Evolutionary conservation across 2,888 invertebrate genomes (phyloP), one percentile per base, ranked within the genome.

Genomic region (Drosophila prolongata): DNA sequence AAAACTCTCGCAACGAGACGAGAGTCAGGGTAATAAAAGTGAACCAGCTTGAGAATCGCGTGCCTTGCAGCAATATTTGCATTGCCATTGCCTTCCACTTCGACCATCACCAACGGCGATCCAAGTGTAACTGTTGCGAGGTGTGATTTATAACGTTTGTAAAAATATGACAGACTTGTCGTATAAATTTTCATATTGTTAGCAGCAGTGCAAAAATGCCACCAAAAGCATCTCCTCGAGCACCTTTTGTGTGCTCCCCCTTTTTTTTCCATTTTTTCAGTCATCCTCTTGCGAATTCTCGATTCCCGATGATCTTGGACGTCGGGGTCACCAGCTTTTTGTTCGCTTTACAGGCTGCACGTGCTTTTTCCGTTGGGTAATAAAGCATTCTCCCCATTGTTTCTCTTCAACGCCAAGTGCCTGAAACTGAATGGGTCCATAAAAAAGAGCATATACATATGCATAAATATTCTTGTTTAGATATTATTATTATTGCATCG

Each of bases 151-250:
- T 87, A 82, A 82, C 87, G 84, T 86, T 86, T 81, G 87, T 87
- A 87, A 87, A 87, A 87, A 86, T 87, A 87, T 87, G 87, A 87
- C 87, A 87, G 82, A 86, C 87, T 77, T 87, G 87, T 87, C 87
- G 82, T 86, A 87, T 87, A 87, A 87, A 87, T 87, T 87, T 87
- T 79, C 80, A 86, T 80, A 87, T 87, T 87, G 87, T 87, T 87
- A 87, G 84, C 84, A 30, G 40, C 54, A n/a, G 47, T 46, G 66
- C 54, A 66, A 66, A 64, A 66, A 66, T 66, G 66, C 66, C 62
- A 71, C 70, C 70, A 69, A 69, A 69, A 69, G 69, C 69, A 69
- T 69, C 62, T 71, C 62, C 62, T 55, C 46, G 50, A 52, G 70
- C 60, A 38, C 55, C 69, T 56, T 61, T 71, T 69, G 69, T 71